Evolutionary conservation across 2,797 vertebrate genomes (phyloP).

Genomic region (Pachyuromys duprasi): DNA sequence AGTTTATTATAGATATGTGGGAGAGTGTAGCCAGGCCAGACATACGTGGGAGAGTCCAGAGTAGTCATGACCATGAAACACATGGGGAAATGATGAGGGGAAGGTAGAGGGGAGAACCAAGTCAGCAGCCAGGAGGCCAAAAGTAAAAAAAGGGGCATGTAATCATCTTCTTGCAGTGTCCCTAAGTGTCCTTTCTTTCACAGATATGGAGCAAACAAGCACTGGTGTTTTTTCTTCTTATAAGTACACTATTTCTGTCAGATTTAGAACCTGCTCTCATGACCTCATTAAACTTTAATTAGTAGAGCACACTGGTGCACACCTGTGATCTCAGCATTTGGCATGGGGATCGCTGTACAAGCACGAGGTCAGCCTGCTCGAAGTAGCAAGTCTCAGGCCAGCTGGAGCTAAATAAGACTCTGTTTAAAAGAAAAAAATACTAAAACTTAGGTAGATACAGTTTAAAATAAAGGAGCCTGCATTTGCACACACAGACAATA

Average conservation of each 20-base stretch:
- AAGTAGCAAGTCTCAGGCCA: background rate
- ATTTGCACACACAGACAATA: background rate
- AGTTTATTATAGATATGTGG: background rate
- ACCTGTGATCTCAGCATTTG: background rate
- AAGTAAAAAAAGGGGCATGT: background rate
- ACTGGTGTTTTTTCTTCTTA: background rate
- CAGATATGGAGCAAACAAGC: background rate
- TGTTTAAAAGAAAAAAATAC: background rate
- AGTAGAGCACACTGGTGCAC: background rate
- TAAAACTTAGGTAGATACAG: background rate
- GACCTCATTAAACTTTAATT: constrained; percentile 47
- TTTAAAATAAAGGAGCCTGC: background rate
- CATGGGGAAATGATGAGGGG: background rate
- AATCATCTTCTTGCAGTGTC: background rate
- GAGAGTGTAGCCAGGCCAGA: background rate
- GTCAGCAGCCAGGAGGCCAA: background rate
- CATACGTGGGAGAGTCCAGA: background rate
- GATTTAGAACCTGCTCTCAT: background rate
- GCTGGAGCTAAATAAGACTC: background rate
- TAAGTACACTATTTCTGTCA: background rate
- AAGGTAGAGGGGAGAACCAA: background rate
- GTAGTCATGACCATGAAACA: background rate
- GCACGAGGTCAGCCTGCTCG: background rate
- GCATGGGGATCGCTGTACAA: background rate
- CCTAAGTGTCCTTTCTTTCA: background rate